phyloP scores from a whole-genome alignment of 2,113 vertebrate species.

The Hemicordylus capensis region DNA sequence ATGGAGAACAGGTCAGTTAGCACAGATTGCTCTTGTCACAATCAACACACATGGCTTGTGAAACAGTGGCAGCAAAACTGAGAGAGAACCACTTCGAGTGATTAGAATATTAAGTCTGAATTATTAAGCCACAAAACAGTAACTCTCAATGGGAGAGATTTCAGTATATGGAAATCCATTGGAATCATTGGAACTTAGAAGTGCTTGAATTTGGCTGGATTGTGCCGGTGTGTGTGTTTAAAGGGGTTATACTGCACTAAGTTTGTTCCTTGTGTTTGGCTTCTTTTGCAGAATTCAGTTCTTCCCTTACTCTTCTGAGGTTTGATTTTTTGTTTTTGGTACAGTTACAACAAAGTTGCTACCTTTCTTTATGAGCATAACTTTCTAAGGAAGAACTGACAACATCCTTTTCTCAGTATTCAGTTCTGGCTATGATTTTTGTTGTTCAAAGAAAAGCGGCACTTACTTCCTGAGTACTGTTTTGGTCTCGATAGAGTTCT shows the following conservation, averaged over 20 bases:
- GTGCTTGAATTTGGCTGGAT: too few relatives aligned
- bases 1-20: neutral
- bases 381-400: constrained; percentile 31
- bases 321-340: neutral
- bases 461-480: constrained; percentile 88
- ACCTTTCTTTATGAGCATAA: neutral
- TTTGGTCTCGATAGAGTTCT: constrained; percentile 73
- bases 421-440: neutral
- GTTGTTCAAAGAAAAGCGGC: neutral
- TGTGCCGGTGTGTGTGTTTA: neutral
- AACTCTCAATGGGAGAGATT: neutral
- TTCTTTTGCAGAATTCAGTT: constrained; percentile 21
- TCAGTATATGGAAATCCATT: neutral
- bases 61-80: too few relatives aligned
- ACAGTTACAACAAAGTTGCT: neutral
- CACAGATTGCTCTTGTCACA: neutral
- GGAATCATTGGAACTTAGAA: neutral
- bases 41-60: too few relatives aligned
- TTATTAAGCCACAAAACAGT: too few relatives aligned
- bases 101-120: too few relatives aligned
- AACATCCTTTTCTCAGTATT: neutral
- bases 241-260: constrained; percentile 34
- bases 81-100: too few relatives aligned
- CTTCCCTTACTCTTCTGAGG: neutral
- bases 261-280: neutral